Evolutionary conservation across 1,140 invertebrate genomes (phyloP).

Genomic region (Cyclina sinensis): DNA sequence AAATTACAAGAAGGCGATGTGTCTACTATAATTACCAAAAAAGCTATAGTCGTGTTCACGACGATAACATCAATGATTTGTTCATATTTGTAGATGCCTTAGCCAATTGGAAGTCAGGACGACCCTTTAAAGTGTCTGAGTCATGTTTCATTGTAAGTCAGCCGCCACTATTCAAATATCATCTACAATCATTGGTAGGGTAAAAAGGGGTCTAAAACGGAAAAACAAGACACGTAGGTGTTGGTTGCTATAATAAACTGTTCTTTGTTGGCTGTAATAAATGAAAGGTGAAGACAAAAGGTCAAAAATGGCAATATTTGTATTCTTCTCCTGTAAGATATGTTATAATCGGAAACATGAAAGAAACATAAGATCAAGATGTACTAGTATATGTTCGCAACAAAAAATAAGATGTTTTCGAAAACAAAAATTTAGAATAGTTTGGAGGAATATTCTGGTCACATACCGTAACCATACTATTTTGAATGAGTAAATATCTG

Average conservation of each 20-base stretch:
- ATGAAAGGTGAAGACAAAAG: neutral
- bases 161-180: neutral
- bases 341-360: too few species aligned
- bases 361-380: too few species aligned
- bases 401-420: too few species aligned
- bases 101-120: neutral
- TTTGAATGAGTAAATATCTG: too few species aligned
- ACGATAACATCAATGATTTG: neutral
- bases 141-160: conserved; percentile 1
- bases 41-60: conserved; percentile 3
- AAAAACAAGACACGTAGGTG: neutral
- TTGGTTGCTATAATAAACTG: neutral
- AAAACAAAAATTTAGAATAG: too few species aligned
- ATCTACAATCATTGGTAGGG: too few species aligned
- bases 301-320: neutral
- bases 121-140: neutral
- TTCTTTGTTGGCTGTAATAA: neutral
- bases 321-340: neutral
- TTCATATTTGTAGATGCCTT: neutral
- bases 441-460: too few species aligned
- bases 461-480: too few species aligned
- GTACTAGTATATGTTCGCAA: too few species aligned
- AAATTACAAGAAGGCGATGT: conserved; percentile 5
- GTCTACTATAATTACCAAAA: conserved; percentile 15
- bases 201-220: too few species aligned